These are phyloP conservation scores for Nomada fabriciana DNA, from an alignment of 2,888 invertebrate genomes.

Conservation along the genomic window DNA sequence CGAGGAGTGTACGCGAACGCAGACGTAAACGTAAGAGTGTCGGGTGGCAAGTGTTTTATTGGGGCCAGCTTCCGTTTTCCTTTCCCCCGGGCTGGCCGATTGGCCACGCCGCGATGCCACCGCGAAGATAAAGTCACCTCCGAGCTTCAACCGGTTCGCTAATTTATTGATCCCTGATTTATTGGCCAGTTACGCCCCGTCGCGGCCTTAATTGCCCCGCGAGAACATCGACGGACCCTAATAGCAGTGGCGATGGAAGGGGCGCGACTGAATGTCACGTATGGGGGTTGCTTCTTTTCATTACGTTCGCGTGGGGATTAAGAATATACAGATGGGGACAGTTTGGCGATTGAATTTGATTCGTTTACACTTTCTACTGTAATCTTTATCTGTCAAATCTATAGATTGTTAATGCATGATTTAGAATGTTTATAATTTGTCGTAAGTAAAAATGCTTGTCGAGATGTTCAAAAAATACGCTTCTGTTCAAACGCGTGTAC, in stretches of 20 bases:
- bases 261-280: not conserved
- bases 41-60: constrained; percentile 79
- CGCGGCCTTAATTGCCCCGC: constrained; percentile 67
- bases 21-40: constrained; percentile 73
- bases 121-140: constrained; percentile 73
- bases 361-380: too few relatives aligned
- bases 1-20: constrained; percentile 67
- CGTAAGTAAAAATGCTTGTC: too few relatives aligned
- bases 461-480: too few relatives aligned
- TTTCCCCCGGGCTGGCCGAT: constrained; percentile 42
- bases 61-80: constrained; percentile 76
- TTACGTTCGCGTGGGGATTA: too few relatives aligned
- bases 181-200: constrained; percentile 69
- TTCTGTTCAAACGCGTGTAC: too few relatives aligned
- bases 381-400: too few relatives aligned
- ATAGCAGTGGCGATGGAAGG: constrained; percentile 44
- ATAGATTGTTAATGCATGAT: too few relatives aligned
- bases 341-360: too few relatives aligned
- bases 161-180: constrained; percentile 80
- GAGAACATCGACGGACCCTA: constrained; percentile 69
- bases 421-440: too few relatives aligned
- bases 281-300: too few relatives aligned
- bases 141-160: constrained; percentile 75
- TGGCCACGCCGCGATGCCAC: constrained; percentile 67
- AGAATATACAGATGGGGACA: too few relatives aligned